These are phyloP conservation scores for Manacus vitellinus DNA, from an alignment of 2,113 vertebrate genomes.

Conservation along the genomic window DNA sequence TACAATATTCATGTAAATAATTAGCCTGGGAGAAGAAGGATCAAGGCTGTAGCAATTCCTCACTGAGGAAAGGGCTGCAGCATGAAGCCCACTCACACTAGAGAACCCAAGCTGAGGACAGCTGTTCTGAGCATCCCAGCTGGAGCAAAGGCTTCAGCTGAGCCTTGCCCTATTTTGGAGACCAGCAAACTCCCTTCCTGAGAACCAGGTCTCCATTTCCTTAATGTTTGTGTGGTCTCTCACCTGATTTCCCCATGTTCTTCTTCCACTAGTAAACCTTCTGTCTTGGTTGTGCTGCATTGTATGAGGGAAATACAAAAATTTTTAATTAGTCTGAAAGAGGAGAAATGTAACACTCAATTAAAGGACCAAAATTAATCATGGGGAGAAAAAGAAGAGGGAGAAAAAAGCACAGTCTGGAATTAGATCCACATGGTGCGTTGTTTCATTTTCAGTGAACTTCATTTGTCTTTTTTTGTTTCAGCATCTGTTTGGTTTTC, in stretches of 20 bases:
- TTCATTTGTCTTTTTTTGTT: background rate
- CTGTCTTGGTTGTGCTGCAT: background rate
- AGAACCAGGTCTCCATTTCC: background rate
- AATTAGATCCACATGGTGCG: background rate
- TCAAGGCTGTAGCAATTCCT: background rate
- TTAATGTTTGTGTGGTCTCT: background rate
- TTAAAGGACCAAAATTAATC: background rate
- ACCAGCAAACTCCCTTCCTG: background rate
- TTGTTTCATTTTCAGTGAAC: background rate
- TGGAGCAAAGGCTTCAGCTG: background rate
- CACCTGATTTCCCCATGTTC: background rate
- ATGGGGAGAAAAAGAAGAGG: background rate
- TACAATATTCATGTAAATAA: background rate
- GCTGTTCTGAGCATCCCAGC: background rate
- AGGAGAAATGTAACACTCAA: background rate
- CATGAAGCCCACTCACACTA: background rate
- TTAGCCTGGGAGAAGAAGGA: background rate
- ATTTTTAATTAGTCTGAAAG: background rate
- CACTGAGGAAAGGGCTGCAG: background rate
- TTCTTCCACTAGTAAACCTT: background rate
- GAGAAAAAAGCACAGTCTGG: background rate
- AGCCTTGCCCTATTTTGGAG: background rate
- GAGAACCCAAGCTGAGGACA: background rate
- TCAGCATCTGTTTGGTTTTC: background rate
- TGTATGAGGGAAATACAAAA: background rate